Evolutionary conservation across 1,140 invertebrate genomes (phyloP).

Genomic region (Eupristina koningsbergeri): DNA sequence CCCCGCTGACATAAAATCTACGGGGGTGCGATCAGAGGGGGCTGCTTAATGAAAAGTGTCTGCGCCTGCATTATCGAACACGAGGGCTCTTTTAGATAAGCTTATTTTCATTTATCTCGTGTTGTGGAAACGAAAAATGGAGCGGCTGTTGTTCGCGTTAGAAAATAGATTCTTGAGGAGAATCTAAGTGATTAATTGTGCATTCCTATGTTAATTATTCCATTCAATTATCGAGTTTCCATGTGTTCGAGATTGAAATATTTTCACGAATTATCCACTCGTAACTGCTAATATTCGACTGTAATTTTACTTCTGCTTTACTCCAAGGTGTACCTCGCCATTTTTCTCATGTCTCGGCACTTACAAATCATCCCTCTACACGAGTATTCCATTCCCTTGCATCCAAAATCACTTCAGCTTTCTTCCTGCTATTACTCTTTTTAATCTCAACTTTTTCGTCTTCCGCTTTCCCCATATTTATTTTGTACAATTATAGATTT

Average conservation of each 20-base stretch:
- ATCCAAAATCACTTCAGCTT: not conserved
- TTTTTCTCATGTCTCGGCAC: not conserved
- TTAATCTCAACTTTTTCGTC: not conserved
- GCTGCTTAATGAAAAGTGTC: not conserved
- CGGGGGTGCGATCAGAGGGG: not conserved
- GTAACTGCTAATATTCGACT: not conserved
- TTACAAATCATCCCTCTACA: not conserved
- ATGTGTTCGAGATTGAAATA: constrained; percentile 59
- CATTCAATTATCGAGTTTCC: constrained; percentile 57
- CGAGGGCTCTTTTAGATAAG: not conserved
- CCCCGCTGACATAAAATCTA: too few species aligned
- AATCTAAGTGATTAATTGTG: constrained; percentile 19
- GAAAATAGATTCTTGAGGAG: too few species aligned
- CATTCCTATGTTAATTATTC: constrained; percentile 61
- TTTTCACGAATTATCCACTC: constrained; percentile 54
- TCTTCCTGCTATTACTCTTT: not conserved
- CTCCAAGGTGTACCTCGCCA: not conserved
- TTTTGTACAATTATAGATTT: not conserved
- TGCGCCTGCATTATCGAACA: too few species aligned
- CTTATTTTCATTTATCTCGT: too few species aligned
- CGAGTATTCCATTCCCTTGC: not conserved
- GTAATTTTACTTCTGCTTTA: not conserved
- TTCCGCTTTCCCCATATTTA: not conserved
- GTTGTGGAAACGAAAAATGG: too few species aligned
- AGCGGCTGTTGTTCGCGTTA: too few species aligned